These are phyloP conservation scores for Osmerus eperlanus DNA, from an alignment of 2,113 vertebrate genomes.

Conservation along the genomic window DNA sequence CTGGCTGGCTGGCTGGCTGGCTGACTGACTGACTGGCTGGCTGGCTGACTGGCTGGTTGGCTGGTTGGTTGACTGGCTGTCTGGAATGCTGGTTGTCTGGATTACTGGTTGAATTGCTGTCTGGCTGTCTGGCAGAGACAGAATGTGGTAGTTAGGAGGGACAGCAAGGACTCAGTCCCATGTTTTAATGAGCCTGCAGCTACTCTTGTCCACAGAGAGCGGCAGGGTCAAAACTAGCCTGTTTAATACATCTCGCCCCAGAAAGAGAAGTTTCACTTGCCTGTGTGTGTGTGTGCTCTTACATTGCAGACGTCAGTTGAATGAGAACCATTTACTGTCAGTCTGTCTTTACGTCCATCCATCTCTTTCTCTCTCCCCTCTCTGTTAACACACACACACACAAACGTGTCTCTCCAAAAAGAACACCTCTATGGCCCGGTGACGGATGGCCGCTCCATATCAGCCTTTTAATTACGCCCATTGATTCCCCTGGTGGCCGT, in stretches of 20 bases:
- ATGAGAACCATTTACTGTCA: too few relatives aligned
- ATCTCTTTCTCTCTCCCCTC: too few relatives aligned
- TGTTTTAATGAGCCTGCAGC: constrained; percentile 34
- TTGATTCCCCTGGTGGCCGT: constrained; percentile 61
- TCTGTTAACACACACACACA: too few relatives aligned
- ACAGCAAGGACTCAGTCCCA: constrained; percentile 7
- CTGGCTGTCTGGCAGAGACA: constrained; percentile 15
- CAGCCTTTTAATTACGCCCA: constrained; percentile 73
- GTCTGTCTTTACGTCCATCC: too few relatives aligned
- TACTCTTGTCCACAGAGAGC: constrained; percentile 36
- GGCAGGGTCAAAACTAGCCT: constrained; percentile 52
- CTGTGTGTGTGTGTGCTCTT: too few relatives aligned
- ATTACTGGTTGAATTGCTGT: neutral
- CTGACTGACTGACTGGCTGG: too few relatives aligned
- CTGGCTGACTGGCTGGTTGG: too few relatives aligned
- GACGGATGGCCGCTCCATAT: constrained; percentile 65
- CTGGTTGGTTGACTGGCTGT: too few relatives aligned
- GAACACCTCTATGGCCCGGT: constrained; percentile 47
- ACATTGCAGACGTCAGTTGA: too few relatives aligned
- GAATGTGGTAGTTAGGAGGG: constrained; percentile 18
- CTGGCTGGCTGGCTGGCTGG: too few relatives aligned
- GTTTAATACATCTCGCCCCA: constrained; percentile 50
- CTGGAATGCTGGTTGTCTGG: neutral
- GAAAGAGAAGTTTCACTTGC: neutral
- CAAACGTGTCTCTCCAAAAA: neutral